Percentiles rank a stretch among this genome's conserved stretches.
phyloP scores from a whole-genome alignment of 2,113 vertebrate species.

The Rhipidura dahli region DNA sequence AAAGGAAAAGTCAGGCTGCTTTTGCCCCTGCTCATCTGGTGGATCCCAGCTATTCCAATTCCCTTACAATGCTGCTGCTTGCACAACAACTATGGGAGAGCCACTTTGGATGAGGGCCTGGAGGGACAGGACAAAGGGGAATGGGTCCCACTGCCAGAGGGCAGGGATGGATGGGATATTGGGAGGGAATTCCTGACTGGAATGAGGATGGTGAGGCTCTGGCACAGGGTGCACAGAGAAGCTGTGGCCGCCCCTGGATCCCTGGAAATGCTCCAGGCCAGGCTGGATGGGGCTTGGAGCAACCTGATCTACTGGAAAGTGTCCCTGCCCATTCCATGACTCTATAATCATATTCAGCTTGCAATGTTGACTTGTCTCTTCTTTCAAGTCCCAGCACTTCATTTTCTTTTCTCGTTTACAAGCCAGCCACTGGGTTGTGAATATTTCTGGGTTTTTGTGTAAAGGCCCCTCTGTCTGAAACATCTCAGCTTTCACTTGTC shows the following conservation, averaged over 20 bases:
- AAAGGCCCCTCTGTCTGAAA: neutral
- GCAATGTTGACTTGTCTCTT: neutral
- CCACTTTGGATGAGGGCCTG: rapidly evolving
- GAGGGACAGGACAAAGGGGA: neutral
- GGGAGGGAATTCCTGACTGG: neutral
- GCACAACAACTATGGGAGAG: neutral
- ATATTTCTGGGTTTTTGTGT: neutral
- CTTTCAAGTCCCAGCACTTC: neutral
- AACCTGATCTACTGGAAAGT: neutral
- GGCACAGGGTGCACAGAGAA: neutral
- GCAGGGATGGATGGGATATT: rapidly evolving
- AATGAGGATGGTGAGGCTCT: neutral
- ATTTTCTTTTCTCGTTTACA: neutral
- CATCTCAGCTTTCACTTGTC: neutral
- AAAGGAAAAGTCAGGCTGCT: neutral
- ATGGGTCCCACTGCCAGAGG: neutral
- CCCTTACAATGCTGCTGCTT: neutral
- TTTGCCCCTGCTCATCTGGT: neutral
- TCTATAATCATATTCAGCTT: neutral
- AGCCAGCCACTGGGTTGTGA: neutral
- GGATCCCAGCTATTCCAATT: neutral
- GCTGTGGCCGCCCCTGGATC: neutral
- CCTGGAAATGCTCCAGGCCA: neutral
- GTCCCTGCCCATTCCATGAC: neutral
- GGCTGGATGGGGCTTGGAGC: neutral